phyloP scores from a whole-genome alignment of 2,888 invertebrate genomes.

The Cyclophora albipunctata region DNA sequence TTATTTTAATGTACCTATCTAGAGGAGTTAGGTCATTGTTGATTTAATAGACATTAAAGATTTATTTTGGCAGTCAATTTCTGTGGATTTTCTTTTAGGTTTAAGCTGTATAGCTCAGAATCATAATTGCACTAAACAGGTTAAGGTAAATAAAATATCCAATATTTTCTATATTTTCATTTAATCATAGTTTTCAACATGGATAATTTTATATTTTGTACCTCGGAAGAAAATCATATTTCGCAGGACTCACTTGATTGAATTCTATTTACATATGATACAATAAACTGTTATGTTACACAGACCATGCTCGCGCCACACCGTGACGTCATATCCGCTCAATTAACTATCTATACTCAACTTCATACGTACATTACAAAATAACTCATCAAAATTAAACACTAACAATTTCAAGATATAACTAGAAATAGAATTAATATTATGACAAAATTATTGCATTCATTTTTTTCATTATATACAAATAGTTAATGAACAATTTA shows the following conservation, averaged over 20 bases:
- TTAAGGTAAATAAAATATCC: constrained; percentile 24
- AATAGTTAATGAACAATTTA: constrained; percentile 34
- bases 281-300: constrained; percentile 64
- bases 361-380: constrained; percentile 57
- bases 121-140: not conserved
- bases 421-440: constrained; percentile 56
- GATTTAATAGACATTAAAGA: constrained; percentile 9
- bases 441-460: constrained; percentile 69
- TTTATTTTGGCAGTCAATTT: constrained; percentile 6
- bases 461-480: constrained; percentile 48
- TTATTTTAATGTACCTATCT: constrained; percentile 18
- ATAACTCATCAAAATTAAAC: constrained; percentile 35
- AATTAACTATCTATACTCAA: constrained; percentile 64
- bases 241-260: constrained; percentile 65
- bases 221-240: constrained; percentile 75
- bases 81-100: constrained; percentile 1
- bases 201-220: constrained; percentile 71
- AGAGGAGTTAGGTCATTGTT: too few species aligned
- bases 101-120: constrained; percentile 6
- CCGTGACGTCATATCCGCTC: constrained; percentile 38
- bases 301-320: constrained; percentile 41
- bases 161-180: constrained; percentile 55
- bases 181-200: constrained; percentile 74
- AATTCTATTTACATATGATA: constrained; percentile 72
- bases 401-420: constrained; percentile 53